phyloP scores from a whole-genome alignment of 2,113 vertebrate genomes.

The Danio rerio region GRCz12tu NC_133181.1:48163501-48164000 shows the following conservation, averaged over 20 bases:
- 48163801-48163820: slow-evolving; percentile 74
- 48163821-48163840: slow-evolving; percentile 61
- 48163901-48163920: slow-evolving; percentile 33
- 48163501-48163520: slow-evolving; percentile 64
- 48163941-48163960: background rate
- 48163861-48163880: background rate
- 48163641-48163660: slow-evolving; percentile 73
- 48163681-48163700: slow-evolving; percentile 66
- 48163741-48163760: slow-evolving; percentile 44
- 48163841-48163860: slow-evolving; percentile 53
- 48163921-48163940: slow-evolving; percentile 19
- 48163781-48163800: slow-evolving; percentile 55
- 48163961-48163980: slow-evolving; percentile 13
- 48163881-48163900: background rate
- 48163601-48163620: slow-evolving; percentile 76
- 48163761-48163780: slow-evolving; percentile 58
- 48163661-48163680: slow-evolving; percentile 74
- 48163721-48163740: slow-evolving; percentile 55
- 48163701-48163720: slow-evolving; percentile 46
- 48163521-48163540: slow-evolving; percentile 73
- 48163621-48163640: slow-evolving; percentile 76
- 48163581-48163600: slow-evolving; percentile 73
- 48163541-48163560: slow-evolving; percentile 72
- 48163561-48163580: slow-evolving; percentile 72
- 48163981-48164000: slow-evolving; percentile 42